A percentile compares a stretch with the other conserved stretches of the same genome.
Evolutionary conservation across 2,113 vertebrate genomes (phyloP).

Genomic region (Tiliqua scincoides): DNA sequence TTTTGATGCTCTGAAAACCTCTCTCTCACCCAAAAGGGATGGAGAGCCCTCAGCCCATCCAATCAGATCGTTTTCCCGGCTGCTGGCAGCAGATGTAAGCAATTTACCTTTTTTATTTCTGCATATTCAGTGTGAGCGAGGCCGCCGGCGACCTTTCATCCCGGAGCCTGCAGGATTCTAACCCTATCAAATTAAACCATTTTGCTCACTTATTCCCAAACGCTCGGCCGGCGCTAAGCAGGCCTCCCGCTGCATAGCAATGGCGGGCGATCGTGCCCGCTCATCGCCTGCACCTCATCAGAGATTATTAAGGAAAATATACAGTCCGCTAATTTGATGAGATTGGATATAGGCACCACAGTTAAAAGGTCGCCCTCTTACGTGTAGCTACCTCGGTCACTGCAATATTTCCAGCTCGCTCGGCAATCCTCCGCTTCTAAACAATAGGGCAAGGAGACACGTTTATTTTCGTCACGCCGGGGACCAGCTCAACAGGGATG

Average conservation of each 20-base stretch:
- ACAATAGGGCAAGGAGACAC: slow-evolving; percentile 94
- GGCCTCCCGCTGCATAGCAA: slow-evolving; percentile 98
- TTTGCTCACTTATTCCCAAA: slow-evolving; percentile 99
- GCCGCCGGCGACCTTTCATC: slow-evolving; percentile 94
- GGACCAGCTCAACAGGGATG: slow-evolving; percentile 77
- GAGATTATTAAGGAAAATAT: slow-evolving; percentile 99
- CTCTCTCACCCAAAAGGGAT: slow-evolving; percentile 88
- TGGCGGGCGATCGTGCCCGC: slow-evolving; percentile 92
- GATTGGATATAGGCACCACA: slow-evolving; percentile 98
- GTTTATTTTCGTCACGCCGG: slow-evolving; percentile 81
- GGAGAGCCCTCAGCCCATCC: slow-evolving; percentile 90
- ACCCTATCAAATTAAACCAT: slow-evolving; percentile 99
- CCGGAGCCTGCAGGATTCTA: slow-evolving; percentile 99
- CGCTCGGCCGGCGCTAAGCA: slow-evolving; percentile 93
- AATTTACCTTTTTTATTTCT: slow-evolving; percentile 99
- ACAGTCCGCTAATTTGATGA: slow-evolving; percentile 99
- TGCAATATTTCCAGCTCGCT: slow-evolving; percentile 79
- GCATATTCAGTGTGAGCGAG: slow-evolving; percentile 98
- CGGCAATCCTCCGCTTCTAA: slow-evolving; percentile 81
- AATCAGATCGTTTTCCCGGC: slow-evolving; percentile 94
- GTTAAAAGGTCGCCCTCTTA: slow-evolving; percentile 95
- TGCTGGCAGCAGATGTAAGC: slow-evolving; percentile 99
- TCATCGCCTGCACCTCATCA: slow-evolving; percentile 97
- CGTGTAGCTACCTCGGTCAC: slow-evolving; percentile 89
- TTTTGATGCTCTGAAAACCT: slow-evolving; percentile 90